Percentiles rank a stretch among this genome's conserved stretches.
These are phyloP conservation scores for Oryzias dopingdopingensis DNA, from an alignment of 2,797 vertebrate species.

Conservation along the genomic window DNA sequence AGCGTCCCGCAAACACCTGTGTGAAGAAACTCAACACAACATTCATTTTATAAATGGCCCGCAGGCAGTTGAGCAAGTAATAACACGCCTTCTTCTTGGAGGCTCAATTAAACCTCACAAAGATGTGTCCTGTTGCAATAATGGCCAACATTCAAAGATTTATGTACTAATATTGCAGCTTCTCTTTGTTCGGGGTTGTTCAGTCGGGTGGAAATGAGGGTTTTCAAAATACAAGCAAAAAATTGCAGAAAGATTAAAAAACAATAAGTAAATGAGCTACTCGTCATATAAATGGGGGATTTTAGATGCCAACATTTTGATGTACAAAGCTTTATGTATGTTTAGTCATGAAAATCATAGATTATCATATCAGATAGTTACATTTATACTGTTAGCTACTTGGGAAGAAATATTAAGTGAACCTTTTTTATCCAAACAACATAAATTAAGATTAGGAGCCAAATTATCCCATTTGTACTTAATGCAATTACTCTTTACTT, in stretches of 20 bases:
- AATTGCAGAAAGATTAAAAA: too few species aligned
- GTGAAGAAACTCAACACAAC: conserved; percentile 25
- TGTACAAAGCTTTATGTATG: background rate
- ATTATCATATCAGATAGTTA: too few species aligned
- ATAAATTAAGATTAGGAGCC: background rate
- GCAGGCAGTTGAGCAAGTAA: conserved; percentile 47
- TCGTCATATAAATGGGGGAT: too few species aligned
- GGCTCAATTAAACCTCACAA: conserved; percentile 60
- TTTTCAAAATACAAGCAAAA: conserved; percentile 2
- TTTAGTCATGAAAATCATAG: background rate
- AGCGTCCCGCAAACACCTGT: conserved; percentile 21
- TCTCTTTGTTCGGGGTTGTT: conserved; percentile 11
- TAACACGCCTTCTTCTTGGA: conserved; percentile 55
- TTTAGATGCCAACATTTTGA: too few species aligned
- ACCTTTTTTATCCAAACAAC: too few species aligned
- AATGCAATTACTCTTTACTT: background rate
- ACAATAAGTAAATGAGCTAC: too few species aligned
- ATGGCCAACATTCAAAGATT: conserved; percentile 37
- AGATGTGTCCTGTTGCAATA: conserved; percentile 32
- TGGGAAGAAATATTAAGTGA: too few species aligned
- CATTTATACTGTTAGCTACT: too few species aligned
- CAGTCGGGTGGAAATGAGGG: conserved; percentile 18
- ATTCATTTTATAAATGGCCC: conserved; percentile 47
- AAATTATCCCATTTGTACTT: background rate
- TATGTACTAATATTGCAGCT: conserved; percentile 20